These are phyloP conservation scores for Seira sanloemensis DNA, from an alignment of 2,888 invertebrate species.

Conservation along the genomic window DNA sequence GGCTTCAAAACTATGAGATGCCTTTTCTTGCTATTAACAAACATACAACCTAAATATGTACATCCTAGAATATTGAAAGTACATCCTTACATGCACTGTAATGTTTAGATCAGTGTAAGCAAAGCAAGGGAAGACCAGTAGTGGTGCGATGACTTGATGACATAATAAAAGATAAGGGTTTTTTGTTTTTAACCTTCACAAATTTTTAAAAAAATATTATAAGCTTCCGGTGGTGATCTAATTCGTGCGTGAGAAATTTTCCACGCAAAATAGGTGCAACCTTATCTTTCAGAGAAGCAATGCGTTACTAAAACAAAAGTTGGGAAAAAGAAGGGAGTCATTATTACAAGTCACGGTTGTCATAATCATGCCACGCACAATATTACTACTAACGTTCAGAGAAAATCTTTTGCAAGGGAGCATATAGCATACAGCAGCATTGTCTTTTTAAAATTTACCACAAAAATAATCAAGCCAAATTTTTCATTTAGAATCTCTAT, in stretches of 20 bases:
- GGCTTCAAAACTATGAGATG: too few relatives aligned
- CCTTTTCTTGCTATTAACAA: too few relatives aligned
- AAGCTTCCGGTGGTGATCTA: slow-evolving; percentile 56
- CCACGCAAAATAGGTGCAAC: not conserved
- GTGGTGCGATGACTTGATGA: slow-evolving; percentile 37
- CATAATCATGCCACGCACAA: not conserved
- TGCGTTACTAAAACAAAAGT: too few relatives aligned
- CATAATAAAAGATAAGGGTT: slow-evolving; percentile 45
- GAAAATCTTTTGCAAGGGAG: not conserved
- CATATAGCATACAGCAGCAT: not conserved
- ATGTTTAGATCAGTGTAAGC: too few relatives aligned
- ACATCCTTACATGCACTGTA: too few relatives aligned
- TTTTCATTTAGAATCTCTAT: slow-evolving; percentile 36
- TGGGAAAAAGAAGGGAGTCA: not conserved
- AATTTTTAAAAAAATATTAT: slow-evolving; percentile 57
- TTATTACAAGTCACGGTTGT: not conserved
- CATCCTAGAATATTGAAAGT: too few relatives aligned
- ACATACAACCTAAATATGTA: too few relatives aligned
- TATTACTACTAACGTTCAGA: not conserved
- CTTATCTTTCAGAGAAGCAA: not conserved
- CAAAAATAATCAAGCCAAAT: slow-evolving; percentile 24
- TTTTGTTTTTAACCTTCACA: slow-evolving; percentile 31
- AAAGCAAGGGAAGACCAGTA: not conserved
- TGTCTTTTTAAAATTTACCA: not conserved
- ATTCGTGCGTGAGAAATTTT: slow-evolving; percentile 35